phyloP scores from a whole-genome alignment of 1,140 invertebrate genomes.

The Hyphantria cunea region DNA sequence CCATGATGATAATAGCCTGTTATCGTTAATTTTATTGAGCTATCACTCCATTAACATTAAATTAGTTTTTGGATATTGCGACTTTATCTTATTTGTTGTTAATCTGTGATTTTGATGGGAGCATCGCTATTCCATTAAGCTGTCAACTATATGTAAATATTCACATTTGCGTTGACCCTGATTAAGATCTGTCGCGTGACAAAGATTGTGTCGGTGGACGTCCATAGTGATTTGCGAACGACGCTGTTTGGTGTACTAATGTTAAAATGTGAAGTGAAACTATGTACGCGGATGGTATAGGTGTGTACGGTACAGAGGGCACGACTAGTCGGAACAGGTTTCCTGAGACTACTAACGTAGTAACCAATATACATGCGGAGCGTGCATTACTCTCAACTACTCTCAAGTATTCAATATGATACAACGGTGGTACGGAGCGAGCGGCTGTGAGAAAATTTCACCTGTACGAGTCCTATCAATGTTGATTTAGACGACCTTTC shows the following conservation, averaged over 20 bases:
- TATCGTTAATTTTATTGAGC: slow-evolving; percentile 55
- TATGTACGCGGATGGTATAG: slow-evolving; percentile 41
- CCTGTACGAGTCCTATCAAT: slow-evolving; percentile 59
- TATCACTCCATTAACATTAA: slow-evolving; percentile 48
- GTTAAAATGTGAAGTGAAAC: slow-evolving; percentile 49
- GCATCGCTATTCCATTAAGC: slow-evolving; percentile 30
- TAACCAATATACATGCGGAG: slow-evolving; percentile 73
- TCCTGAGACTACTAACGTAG: slow-evolving; percentile 67
- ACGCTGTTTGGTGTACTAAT: slow-evolving; percentile 33
- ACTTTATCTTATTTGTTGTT: slow-evolving; percentile 22
- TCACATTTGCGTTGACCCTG: slow-evolving; percentile 17
- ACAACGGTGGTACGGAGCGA: slow-evolving; percentile 43
- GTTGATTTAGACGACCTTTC: slow-evolving; percentile 41
- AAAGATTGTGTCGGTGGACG: slow-evolving; percentile 6
- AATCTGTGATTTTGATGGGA: slow-evolving; percentile 31
- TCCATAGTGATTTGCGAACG: not conserved
- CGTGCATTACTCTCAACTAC: slow-evolving; percentile 70
- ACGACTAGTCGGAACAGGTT: slow-evolving; percentile 70
- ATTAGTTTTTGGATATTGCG: slow-evolving; percentile 36
- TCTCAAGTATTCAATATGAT: slow-evolving; percentile 59
- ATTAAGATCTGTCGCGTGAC: slow-evolving; percentile 13
- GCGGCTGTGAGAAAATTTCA: slow-evolving; percentile 73
- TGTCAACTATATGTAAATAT: slow-evolving; percentile 28
- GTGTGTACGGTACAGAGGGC: slow-evolving; percentile 64
- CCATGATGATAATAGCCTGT: slow-evolving; percentile 39